Percentiles rank a stretch among this genome's conserved stretches.
Evolutionary conservation across 1,140 invertebrate species (phyloP).

Genomic region (Asbolus verrucosus): DNA sequence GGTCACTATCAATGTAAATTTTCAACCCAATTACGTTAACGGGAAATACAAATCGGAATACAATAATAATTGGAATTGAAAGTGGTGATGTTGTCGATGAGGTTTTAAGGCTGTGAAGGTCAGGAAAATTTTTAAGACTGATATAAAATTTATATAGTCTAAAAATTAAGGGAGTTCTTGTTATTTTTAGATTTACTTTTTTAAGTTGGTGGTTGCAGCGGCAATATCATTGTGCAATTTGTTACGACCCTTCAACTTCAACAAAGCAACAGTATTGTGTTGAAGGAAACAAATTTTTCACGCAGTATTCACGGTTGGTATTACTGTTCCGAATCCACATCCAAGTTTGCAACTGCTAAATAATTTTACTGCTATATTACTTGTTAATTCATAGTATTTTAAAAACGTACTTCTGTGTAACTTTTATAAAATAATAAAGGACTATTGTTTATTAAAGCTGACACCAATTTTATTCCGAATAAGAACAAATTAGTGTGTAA

Average conservation of each 20-base stretch:
- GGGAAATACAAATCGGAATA: conserved; percentile 54
- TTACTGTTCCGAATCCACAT: conserved; percentile 14
- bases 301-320: conserved; percentile 27
- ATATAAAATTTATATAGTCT: conserved; percentile 45
- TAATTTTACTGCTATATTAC: conserved; percentile 16
- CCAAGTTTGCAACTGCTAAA: conserved; percentile 25
- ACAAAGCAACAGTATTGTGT: conserved; percentile 28
- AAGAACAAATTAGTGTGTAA: conserved; percentile 62
- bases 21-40: conserved; percentile 63
- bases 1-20: conserved; percentile 91
- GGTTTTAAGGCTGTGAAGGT: conserved; percentile 57
- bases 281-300: conserved; percentile 9
- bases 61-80: conserved; percentile 42
- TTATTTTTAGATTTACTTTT: conserved; percentile 18
- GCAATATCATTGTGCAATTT: conserved; percentile 4
- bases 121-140: conserved; percentile 58
- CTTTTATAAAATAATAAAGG: conserved; percentile 40
- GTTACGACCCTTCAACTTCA: conserved; percentile 1
- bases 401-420: conserved; percentile 35
- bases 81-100: neutral
- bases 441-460: conserved; percentile 34
- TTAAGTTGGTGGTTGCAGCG: conserved; percentile 21
- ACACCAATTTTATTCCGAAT: conserved; percentile 56
- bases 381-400: conserved; percentile 38
- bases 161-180: conserved; percentile 32